phyloP scores from a whole-genome alignment of 1,140 invertebrate species.

The Uloborus diversus region DNA sequence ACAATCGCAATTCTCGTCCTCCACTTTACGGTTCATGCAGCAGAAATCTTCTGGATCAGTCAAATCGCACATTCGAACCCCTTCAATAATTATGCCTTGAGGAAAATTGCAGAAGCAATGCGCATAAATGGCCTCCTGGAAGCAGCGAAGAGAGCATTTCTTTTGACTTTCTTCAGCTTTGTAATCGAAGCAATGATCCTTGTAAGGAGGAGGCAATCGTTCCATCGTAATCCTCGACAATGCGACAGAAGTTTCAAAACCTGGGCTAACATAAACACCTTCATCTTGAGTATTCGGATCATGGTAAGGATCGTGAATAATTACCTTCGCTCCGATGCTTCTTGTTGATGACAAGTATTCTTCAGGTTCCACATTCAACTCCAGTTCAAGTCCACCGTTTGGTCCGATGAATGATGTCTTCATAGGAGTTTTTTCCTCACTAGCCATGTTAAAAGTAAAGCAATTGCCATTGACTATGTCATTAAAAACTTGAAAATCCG shows the following conservation, averaged over 20 bases:
- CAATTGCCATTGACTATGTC: constrained; percentile 24
- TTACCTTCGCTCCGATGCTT: constrained; percentile 63
- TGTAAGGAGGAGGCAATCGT: constrained; percentile 23
- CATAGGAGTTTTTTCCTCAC: background rate
- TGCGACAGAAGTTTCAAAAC: constrained; percentile 62
- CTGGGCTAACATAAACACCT: constrained; percentile 65
- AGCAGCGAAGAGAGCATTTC: background rate
- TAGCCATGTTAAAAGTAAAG: constrained; percentile 23
- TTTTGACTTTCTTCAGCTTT: background rate
- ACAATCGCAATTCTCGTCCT: background rate
- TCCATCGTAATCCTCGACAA: constrained; percentile 38
- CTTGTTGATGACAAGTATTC: constrained; percentile 63
- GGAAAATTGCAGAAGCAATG: background rate
- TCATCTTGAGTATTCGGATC: constrained; percentile 65
- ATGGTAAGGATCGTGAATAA: constrained; percentile 63
- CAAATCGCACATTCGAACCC: background rate
- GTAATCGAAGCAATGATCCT: constrained; percentile 13
- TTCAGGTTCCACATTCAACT: constrained; percentile 63
- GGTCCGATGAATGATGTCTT: constrained; percentile 3
- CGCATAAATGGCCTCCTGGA: background rate
- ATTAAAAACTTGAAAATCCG: background rate
- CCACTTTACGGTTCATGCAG: background rate
- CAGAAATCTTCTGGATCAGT: background rate
- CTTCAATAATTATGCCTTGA: background rate
- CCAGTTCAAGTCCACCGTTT: constrained; percentile 61